Percentiles rank a stretch among this genome's conserved stretches.
Evolutionary conservation across 1,140 invertebrate genomes (phyloP).

Genomic region (Bombus superbus): DNA sequence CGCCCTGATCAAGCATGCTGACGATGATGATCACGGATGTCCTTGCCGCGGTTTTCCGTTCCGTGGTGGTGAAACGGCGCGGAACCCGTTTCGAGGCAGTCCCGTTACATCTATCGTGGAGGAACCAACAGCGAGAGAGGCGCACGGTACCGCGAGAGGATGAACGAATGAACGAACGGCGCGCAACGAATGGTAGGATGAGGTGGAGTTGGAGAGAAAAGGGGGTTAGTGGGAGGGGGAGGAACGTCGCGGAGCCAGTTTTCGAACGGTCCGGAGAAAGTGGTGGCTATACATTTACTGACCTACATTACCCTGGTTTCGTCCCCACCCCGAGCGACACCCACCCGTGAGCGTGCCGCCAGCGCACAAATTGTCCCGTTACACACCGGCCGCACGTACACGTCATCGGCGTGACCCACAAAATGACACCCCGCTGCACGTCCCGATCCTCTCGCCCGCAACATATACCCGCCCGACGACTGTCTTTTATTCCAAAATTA

Average conservation of each 20-base stretch:
- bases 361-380: constrained; percentile 73
- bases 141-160: constrained; percentile 25
- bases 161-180: constrained; percentile 52
- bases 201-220: constrained; percentile 16
- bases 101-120: constrained; percentile 45
- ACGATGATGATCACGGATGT: neutral
- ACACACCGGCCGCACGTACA: constrained; percentile 64
- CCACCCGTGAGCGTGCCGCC: constrained; percentile 62
- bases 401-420: constrained; percentile 77
- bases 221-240: neutral
- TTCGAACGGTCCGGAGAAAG: constrained; percentile 81
- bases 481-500: constrained; percentile 66
- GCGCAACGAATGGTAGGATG: neutral
- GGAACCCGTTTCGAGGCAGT: constrained; percentile 59
- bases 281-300: constrained; percentile 81
- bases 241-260: constrained; percentile 73
- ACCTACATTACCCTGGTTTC: constrained; percentile 80
- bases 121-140: constrained; percentile 16
- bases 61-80: constrained; percentile 5
- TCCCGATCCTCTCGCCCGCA: neutral
- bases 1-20: neutral
- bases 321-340: constrained; percentile 48
- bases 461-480: neutral
- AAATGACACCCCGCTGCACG: constrained; percentile 59
- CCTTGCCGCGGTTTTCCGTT: constrained; percentile 42